These are phyloP conservation scores for Drosophila pallidifrons DNA, from an alignment of 1,140 invertebrate species.

Conservation along the genomic window DNA sequence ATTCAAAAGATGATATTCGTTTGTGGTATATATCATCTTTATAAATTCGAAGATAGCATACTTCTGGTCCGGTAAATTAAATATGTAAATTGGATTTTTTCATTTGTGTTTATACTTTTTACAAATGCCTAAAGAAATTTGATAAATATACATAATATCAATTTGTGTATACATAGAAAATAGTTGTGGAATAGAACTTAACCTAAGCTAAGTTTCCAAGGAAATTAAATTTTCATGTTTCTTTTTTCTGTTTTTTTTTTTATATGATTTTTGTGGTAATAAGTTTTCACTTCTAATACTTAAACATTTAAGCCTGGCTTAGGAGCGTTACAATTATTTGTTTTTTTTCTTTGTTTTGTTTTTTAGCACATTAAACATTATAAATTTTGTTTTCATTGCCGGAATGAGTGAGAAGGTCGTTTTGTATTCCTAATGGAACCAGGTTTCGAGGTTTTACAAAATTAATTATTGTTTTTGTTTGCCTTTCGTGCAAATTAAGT, in stretches of 20 bases:
- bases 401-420: conserved; percentile 70
- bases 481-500: conserved; percentile 38
- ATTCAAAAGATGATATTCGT: conserved; percentile 39
- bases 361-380: conserved; percentile 34
- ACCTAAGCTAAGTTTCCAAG: conserved; percentile 77
- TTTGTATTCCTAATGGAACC: conserved; percentile 32
- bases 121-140: conserved; percentile 46
- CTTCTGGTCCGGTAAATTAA: conserved; percentile 75
- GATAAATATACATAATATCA: conserved; percentile 75
- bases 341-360: conserved; percentile 32
- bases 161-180: conserved; percentile 67
- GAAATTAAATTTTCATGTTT: conserved; percentile 54
- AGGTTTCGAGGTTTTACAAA: conserved; percentile 62
- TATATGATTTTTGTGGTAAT: conserved; percentile 23
- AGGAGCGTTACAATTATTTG: conserved; percentile 23
- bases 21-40: conserved; percentile 47
- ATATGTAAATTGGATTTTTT: conserved; percentile 39
- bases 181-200: conserved; percentile 46
- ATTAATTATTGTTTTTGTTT: conserved; percentile 55
- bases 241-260: conserved; percentile 21
- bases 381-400: conserved; percentile 68
- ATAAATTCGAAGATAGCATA: conserved; percentile 79
- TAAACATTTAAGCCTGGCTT: conserved; percentile 74
- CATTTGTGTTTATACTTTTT: conserved; percentile 28
- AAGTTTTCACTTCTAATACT: conserved; percentile 64